Percentiles rank a stretch among this genome's conserved stretches.
Conservation (phyloP, 2,797 vertebrate species). For the Gymnoscopelus braueri region DNA sequence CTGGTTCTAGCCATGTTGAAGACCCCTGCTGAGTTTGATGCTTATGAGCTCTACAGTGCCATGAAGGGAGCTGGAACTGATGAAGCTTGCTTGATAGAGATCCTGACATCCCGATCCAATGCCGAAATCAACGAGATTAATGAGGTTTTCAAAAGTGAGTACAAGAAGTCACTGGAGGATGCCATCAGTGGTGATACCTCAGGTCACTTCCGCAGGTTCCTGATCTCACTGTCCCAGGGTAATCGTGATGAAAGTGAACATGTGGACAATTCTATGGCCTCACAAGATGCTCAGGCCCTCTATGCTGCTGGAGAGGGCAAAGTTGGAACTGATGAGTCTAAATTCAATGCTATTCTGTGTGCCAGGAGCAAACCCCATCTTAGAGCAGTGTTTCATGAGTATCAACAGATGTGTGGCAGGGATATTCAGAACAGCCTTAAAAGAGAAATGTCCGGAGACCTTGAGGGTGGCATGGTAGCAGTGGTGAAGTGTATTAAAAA, state of each 20-base stretch:
- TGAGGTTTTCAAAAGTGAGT: conserved; percentile 88
- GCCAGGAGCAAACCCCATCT: conserved; percentile 92
- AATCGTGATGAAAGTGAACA: conserved; percentile 90
- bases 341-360: conserved; percentile 96
- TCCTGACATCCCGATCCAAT: conserved; percentile 93
- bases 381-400: conserved; percentile 94
- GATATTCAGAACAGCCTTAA: conserved; percentile 93
- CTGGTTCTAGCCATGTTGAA: conserved; percentile 92
- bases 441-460: conserved; percentile 97
- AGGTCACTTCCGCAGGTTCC: conserved; percentile 94
- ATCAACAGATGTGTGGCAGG: conserved; percentile 93
- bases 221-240: conserved; percentile 95
- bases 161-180: conserved; percentile 93
- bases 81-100: conserved; percentile 96
- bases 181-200: conserved; percentile 93
- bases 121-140: conserved; percentile 90
- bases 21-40: conserved; percentile 85
- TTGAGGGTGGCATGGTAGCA: conserved; percentile 96
- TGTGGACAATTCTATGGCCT: conserved; percentile 89
- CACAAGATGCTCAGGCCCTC: conserved; percentile 95
- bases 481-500: conserved; percentile 98
- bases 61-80: conserved; percentile 98
- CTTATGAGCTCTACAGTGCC: conserved; percentile 88
- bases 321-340: conserved; percentile 96
- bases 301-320: conserved; percentile 96